Conservation (phyloP, 2,888 invertebrate genomes). For the Acanthosepion pharaonis region DNA sequence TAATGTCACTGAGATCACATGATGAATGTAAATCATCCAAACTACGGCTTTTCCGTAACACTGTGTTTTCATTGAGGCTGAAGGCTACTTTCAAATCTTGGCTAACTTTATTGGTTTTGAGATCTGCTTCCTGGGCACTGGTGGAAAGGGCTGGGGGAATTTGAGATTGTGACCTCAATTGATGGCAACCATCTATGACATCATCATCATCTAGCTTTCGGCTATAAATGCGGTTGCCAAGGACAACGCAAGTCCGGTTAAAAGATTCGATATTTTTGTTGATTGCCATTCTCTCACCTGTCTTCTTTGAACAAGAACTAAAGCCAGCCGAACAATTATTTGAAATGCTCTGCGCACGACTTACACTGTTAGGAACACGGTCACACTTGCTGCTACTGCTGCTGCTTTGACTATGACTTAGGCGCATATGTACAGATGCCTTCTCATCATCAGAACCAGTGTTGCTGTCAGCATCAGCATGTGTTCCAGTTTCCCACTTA, state of each 20-base stretch:
- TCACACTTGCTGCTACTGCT: constrained; percentile 43
- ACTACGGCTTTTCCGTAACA: background rate
- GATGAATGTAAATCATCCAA: constrained; percentile 39
- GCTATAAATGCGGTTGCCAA: constrained; percentile 40
- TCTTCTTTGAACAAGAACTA: constrained; percentile 24
- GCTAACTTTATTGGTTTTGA: background rate
- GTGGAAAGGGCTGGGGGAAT: background rate
- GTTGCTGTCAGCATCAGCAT: constrained; percentile 40
- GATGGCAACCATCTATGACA: background rate
- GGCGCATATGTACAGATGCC: background rate
- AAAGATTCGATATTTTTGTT: constrained; percentile 4
- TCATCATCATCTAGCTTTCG: constrained; percentile 25
- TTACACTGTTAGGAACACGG: background rate
- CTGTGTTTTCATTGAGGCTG: background rate
- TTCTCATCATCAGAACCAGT: constrained; percentile 42
- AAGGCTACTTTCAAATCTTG: background rate
- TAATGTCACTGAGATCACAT: background rate
- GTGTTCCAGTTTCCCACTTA: background rate
- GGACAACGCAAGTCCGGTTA: constrained; percentile 40
- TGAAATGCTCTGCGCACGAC: background rate
- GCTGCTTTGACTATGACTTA: constrained; percentile 41
- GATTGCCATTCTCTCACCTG: background rate
- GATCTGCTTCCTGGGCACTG: background rate
- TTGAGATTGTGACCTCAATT: background rate
- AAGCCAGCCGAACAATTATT: background rate